Conservation (phyloP, 53 echinoderm and acorn worm genomes). For the Stichopus horrens region DNA sequence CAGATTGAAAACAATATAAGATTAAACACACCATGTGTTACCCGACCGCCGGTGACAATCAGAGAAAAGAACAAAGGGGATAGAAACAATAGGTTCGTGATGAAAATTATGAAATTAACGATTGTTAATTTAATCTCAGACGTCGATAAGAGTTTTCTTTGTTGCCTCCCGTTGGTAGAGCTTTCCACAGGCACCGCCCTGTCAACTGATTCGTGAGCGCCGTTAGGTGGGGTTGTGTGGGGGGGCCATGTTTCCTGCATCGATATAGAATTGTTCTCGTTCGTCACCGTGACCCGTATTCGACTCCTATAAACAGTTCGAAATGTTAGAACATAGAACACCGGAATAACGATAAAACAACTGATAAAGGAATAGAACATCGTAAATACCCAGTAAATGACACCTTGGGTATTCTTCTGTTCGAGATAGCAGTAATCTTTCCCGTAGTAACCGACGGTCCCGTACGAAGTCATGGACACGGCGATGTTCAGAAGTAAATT, state of each 20-base stretch:
- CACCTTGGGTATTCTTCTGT: not conserved
- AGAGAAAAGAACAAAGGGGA: slow-evolving; percentile 22
- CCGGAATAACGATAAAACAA: slow-evolving; percentile 14
- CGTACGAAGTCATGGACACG: not conserved
- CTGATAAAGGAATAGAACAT: slow-evolving; percentile 10
- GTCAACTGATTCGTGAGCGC: not conserved
- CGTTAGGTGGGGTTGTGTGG: not conserved
- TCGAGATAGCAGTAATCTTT: slow-evolving; percentile 27
- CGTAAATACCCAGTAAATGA: not conserved
- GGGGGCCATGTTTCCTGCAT: too few relatives aligned
- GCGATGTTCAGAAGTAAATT: not conserved
- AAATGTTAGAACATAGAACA: slow-evolving; percentile 36
- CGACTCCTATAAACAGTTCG: slow-evolving; percentile 23
- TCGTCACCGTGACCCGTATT: not conserved
- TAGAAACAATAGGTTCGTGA: slow-evolving; percentile 25
- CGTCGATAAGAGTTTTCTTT: not conserved
- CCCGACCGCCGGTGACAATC: not conserved
- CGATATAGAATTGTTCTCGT: not conserved
- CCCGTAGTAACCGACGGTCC: not conserved
- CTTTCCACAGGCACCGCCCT: not conserved
- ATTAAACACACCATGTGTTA: slow-evolving; percentile 24
- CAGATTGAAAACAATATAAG: slow-evolving; percentile 25
- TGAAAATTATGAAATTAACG: slow-evolving; percentile 32
- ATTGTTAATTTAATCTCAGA: slow-evolving; percentile 38
- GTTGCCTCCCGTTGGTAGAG: not conserved